Percentiles rank a stretch among this genome's conserved stretches.
phyloP scores from a whole-genome alignment of 1,140 invertebrate genomes.

The Odontomachus brunneus region DNA sequence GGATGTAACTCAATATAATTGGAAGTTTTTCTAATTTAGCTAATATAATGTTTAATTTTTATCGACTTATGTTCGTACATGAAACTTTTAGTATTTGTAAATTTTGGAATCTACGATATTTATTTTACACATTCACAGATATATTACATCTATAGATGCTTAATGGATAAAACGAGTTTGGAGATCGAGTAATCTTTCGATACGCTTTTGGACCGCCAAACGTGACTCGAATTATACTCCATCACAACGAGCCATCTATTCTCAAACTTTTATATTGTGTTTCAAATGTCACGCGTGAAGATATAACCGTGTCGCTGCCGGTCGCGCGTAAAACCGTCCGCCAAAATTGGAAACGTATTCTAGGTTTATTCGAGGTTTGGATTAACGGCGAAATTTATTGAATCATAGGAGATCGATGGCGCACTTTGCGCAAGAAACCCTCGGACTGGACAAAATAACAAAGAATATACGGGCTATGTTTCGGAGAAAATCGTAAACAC shows the following conservation, averaged over 20 bases:
- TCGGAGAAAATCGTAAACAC: neutral
- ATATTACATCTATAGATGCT: neutral
- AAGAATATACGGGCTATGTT: neutral
- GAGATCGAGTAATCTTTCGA: neutral
- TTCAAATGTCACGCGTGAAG: neutral
- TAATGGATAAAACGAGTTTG: neutral
- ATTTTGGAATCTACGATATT: neutral
- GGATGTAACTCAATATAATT: neutral
- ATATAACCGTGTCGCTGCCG: neutral
- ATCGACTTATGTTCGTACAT: too few relatives aligned
- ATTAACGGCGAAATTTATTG: constrained; percentile 16
- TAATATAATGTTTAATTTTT: neutral
- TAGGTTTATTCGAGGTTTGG: neutral
- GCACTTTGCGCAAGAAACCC: too few relatives aligned
- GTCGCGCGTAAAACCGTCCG: neutral
- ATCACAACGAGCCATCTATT: constrained; percentile 20
- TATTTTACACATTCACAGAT: neutral
- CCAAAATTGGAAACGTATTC: constrained; percentile 2
- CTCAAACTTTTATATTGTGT: constrained; percentile 35
- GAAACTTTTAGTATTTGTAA: neutral
- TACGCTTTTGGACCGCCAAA: neutral
- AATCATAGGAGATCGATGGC: neutral
- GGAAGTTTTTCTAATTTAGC: neutral
- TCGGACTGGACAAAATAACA: neutral
- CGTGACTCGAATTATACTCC: constrained; percentile 40